phyloP scores from a whole-genome alignment of 2,113 vertebrate species.

The Lycaon pictus region DNA sequence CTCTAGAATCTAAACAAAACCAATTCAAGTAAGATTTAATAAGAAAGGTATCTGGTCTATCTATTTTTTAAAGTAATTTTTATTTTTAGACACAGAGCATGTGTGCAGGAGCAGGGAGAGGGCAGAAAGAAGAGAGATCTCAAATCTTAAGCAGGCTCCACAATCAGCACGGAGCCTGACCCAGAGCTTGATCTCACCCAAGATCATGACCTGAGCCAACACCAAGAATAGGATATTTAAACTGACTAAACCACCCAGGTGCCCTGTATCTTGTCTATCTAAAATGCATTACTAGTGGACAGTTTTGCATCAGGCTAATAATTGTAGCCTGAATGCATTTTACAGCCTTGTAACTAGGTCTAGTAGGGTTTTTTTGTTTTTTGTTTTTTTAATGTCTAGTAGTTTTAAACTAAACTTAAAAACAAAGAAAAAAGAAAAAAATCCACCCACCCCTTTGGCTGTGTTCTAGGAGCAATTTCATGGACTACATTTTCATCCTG shows the following conservation, averaged over 20 bases:
- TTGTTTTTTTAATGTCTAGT: background rate
- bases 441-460: background rate
- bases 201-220: background rate
- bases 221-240: background rate
- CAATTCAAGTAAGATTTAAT: constrained; percentile 8
- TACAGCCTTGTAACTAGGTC: background rate
- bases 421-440: background rate
- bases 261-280: background rate
- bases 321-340: constrained; percentile 6
- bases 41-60: background rate
- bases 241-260: background rate
- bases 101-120: background rate
- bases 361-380: too few species aligned
- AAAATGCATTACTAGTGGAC: background rate
- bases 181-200: background rate
- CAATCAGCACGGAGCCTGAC: background rate
- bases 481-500: background rate
- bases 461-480: background rate
- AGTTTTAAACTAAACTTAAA: background rate
- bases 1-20: background rate
- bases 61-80: background rate
- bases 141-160: background rate
- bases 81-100: background rate
- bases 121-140: background rate
- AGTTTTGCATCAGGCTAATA: constrained; percentile 18